Evolutionary conservation across 2,113 vertebrate genomes (phyloP).

Genomic region (Clarias macrocephalus): DNA sequence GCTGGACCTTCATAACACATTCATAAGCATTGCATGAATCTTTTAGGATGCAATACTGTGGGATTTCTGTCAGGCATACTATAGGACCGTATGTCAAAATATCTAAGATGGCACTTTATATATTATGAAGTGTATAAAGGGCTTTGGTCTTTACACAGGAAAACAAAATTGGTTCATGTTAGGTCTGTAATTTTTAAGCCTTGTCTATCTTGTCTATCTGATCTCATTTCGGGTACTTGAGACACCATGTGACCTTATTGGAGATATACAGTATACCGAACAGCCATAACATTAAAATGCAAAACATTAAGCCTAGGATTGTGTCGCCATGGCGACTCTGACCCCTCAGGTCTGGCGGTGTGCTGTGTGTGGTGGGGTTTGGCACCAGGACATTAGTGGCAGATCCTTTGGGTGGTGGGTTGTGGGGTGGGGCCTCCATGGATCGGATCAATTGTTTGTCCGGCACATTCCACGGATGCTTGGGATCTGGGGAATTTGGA

Average conservation of each 20-base stretch:
- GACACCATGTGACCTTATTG: background rate
- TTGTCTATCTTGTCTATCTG: background rate
- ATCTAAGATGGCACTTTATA: background rate
- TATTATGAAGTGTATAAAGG: background rate
- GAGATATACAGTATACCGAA: background rate
- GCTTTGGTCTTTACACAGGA: background rate
- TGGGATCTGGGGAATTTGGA: no score
- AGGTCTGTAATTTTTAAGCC: background rate
- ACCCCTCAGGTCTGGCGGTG: no score
- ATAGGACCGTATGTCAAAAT: background rate
- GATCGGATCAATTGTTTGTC: no score
- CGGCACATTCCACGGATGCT: no score
- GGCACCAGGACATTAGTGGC: no score
- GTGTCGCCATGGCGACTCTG: no score
- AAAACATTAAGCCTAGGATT: no score
- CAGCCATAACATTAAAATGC: no score
- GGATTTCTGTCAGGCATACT: background rate
- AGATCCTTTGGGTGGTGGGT: no score
- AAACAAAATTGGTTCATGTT: background rate
- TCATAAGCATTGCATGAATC: conserved; percentile 5
- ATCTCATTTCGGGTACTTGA: background rate
- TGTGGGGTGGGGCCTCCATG: no score
- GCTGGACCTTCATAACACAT: background rate
- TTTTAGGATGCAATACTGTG: background rate
- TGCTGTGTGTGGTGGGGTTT: no score